Base-by-base conservation (phyloP, 2,113 vertebrate genomes). In the Corythoichthys intestinalis region DNA sequence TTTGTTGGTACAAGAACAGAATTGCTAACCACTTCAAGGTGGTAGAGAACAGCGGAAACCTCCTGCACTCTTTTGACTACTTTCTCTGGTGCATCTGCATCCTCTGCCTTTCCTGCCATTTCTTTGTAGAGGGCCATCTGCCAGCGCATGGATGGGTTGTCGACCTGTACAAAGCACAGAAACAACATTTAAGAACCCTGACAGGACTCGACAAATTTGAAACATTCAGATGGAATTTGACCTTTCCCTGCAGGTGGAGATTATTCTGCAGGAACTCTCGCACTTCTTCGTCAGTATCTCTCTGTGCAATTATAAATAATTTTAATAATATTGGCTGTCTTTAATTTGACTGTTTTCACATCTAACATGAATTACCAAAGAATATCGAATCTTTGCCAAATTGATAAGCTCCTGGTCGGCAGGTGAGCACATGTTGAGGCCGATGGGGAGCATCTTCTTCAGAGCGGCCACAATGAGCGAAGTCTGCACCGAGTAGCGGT, bases 371-470 rank as follows among this genome's bases (percentile, higher is more conserved):
- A 66, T 83, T 93, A 98, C 96, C 95, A 98, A 85, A 15, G 95
- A 93, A 10, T 98, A 98, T 85, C 96, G 91, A 41, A 90, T 91
- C 91, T 98, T 98, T 87, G 96, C 96, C 84, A 95, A 38, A n/a
- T 74, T 73, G 83, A 98, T 96, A 46, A 98, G 94, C 78, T 98
- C 96, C 83, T 98, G 96, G 83, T 98, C 96, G 0, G 94, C 95
- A 6, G 96, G 96, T 0, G 96, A 95, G 86, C 96, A 98, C 96
- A 98, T 98, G 90, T 98, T 98, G 72, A 98, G 92, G 65, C 96
- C 96, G 1, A 98, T 96, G 74, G 96, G 96, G 46, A 98, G 85
- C 95, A 98, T 95, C 92, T 98, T 98, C 92, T 98, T 98, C 20
- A 98, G 88, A 0, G 96, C 94, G 57, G 96, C 96, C 75, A 98